A percentile compares a stretch with the other conserved stretches of the same genome.
These are phyloP conservation scores for Herpetotheres cachinnans DNA, from an alignment of 2,113 vertebrate species.

Conservation along the genomic window DNA sequence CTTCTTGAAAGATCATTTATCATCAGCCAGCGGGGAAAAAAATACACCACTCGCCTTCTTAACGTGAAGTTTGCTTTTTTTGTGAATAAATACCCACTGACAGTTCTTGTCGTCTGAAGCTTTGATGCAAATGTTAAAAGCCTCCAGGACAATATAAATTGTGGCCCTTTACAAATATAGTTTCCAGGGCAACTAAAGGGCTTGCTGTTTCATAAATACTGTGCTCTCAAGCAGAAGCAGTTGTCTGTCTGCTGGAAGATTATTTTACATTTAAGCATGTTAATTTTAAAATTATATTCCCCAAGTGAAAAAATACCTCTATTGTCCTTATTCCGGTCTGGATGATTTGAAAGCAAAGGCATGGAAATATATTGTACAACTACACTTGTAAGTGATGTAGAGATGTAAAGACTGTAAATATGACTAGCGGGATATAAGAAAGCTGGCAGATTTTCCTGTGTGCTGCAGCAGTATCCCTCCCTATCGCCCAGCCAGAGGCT, in stretches of 20 bases:
- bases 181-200: constrained; percentile 37
- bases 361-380: background rate
- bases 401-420: background rate
- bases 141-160: background rate
- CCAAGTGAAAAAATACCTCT: background rate
- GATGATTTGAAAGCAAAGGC: background rate
- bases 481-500: background rate
- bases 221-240: background rate
- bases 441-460: background rate
- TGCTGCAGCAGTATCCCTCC: background rate
- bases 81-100: background rate
- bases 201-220: background rate
- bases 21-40: background rate
- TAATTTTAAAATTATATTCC: background rate
- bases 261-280: background rate
- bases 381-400: background rate
- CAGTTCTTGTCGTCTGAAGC: background rate
- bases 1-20: background rate
- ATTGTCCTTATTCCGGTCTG: background rate
- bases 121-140: constrained; percentile 37
- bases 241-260: background rate
- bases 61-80: background rate
- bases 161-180: background rate
- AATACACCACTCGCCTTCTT: background rate
- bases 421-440: background rate